A percentile compares a stretch with the other conserved stretches of the same genome.
Evolutionary conservation across 2,888 invertebrate species (phyloP).

Genomic region (Dasysyrphus tricinctus): DNA sequence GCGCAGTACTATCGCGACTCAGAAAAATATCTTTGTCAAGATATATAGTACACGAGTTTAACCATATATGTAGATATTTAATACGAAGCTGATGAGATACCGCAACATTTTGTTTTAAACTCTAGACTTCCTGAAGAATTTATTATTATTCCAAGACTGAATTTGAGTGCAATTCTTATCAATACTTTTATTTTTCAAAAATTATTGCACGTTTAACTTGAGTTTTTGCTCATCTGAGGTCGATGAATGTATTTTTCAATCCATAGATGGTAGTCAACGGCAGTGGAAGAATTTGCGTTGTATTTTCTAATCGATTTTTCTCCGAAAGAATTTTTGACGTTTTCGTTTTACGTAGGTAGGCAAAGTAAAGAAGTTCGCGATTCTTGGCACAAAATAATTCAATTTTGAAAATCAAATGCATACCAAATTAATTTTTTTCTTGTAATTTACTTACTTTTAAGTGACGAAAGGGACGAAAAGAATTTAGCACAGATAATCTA

Average conservation of each 20-base stretch:
- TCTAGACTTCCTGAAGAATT: constrained; percentile 56
- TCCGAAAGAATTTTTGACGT: constrained; percentile 60
- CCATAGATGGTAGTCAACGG: constrained; percentile 54
- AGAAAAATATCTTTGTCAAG: constrained; percentile 58
- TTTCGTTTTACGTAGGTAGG: constrained; percentile 30
- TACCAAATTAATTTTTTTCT: constrained; percentile 45
- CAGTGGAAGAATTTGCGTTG: constrained; percentile 64
- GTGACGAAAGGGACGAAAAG: constrained; percentile 77
- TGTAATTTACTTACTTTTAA: constrained; percentile 77
- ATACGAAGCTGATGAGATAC: constrained; percentile 64
- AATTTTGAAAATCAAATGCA: constrained; percentile 20
- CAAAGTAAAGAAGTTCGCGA: neutral
- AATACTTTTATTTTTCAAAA: constrained; percentile 26
- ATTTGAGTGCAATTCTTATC: neutral
- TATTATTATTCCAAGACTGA: neutral
- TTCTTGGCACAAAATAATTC: constrained; percentile 7
- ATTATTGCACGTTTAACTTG: constrained; percentile 45
- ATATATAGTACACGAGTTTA: constrained; percentile 63
- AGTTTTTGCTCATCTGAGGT: constrained; percentile 47
- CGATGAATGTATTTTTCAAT: constrained; percentile 60
- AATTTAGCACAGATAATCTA: constrained; percentile 77
- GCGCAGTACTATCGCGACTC: constrained; percentile 65
- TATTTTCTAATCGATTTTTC: constrained; percentile 71
- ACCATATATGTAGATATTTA: constrained; percentile 70
- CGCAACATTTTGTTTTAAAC: constrained; percentile 62